Base-by-base conservation (phyloP, 2,888 invertebrate genomes). In the Drosophila lutescens region DNA sequence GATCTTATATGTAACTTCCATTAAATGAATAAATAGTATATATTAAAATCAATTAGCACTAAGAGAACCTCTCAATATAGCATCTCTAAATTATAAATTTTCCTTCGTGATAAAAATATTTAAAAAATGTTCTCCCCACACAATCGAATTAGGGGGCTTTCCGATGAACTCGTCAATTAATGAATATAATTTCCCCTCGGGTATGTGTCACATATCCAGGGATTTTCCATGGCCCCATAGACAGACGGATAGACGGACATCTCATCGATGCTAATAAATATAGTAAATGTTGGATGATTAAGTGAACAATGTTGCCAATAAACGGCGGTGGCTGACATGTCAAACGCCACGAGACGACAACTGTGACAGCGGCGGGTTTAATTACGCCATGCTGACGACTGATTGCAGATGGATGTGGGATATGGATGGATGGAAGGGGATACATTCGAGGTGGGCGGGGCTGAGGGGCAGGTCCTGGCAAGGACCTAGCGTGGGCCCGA, bases 331-430 rank as follows among this genome's bases (percentile, higher is more conserved):
- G 30, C 49, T 30, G 41, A 58, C 58, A 61, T 61, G 61, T 41
- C 61, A 40, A 46, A 62, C 41, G 62, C 62, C 49, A 58, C 51
- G 51, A 44, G 49, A 46, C 50, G 41, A 70, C 69, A 71, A 69
- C 59, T 60, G 59, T 61, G 59, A 73, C 71, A 72, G 63, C 34
- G 53, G 47, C 40, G 55, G 57, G 71, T 70, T 80, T 84, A 84
- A 84, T 84, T 84, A 80, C 86, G 73, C 60, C 83, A 81, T 84
- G 83, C 85, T 84, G 83, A 55, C 78, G 77, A 63, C 78, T 86
- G 85, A 84, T 84, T 86, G 85, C 68, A 51, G 46, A 66, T 66
- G 53, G 30, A n/a, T 15, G 26, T 30, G 26, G 20, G 43, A 43
- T 43, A 20, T 43, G 43, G 23, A 20, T 6, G 20, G 41, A 17